phyloP scores from a whole-genome alignment of 1,140 invertebrate genomes.

The Triops cancriformis region DNA sequence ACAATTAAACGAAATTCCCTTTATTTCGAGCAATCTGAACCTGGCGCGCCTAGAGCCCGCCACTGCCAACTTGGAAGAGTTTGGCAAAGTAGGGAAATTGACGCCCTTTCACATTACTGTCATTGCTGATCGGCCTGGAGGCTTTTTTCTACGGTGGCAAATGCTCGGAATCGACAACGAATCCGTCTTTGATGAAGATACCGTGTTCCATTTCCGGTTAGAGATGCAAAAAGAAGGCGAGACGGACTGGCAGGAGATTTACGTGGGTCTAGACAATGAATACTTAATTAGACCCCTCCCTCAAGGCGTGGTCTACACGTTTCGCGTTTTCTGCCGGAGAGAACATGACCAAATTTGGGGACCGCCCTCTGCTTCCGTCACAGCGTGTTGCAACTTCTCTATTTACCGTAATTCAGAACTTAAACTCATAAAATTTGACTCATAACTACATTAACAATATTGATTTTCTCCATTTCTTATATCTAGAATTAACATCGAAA shows the following conservation, averaged over 20 bases:
- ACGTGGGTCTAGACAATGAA: not conserved
- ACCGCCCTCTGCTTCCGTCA: not conserved
- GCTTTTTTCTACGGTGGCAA: not conserved
- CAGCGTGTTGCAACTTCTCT: not conserved
- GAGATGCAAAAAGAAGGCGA: not conserved
- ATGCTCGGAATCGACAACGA: not conserved
- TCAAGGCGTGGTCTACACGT: not conserved
- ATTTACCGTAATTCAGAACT: not conserved
- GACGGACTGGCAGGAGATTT: not conserved
- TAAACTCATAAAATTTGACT: no score
- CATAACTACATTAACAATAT: no score
- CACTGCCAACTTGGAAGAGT: not conserved
- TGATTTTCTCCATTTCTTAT: no score
- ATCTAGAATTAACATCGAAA: no score
- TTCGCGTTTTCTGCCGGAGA: not conserved
- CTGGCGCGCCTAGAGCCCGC: not conserved
- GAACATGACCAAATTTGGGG: not conserved
- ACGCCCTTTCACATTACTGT: not conserved
- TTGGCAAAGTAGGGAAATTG: not conserved
- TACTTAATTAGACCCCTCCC: not conserved
- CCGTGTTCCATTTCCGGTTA: not conserved
- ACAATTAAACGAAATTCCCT: not conserved
- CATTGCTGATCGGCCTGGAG: not conserved
- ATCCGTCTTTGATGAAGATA: not conserved
- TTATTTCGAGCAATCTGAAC: not conserved